Evolutionary conservation across 2,113 vertebrate species (phyloP).

Genomic region (Periophthalmus modestus): DNA sequence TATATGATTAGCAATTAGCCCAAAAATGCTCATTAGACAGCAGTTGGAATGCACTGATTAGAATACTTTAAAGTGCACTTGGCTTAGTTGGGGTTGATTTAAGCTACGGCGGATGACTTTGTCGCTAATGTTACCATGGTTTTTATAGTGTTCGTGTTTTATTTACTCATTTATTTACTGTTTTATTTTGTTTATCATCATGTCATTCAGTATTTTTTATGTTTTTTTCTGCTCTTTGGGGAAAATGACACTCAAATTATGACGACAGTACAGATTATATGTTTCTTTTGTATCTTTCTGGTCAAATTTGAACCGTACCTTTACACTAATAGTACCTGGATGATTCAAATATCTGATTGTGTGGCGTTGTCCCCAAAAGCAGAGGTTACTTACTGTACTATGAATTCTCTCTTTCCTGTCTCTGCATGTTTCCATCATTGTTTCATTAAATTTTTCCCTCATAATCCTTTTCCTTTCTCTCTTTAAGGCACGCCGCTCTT

Average conservation of each 20-base stretch:
- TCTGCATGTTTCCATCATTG: slow-evolving; percentile 32
- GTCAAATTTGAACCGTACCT: too few relatives aligned
- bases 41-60: neutral
- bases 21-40: neutral
- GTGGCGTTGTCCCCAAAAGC: slow-evolving; percentile 28
- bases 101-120: neutral
- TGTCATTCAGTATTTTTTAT: neutral
- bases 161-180: neutral
- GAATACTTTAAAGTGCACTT: neutral
- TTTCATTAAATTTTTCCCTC: slow-evolving; percentile 14
- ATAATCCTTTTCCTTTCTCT: slow-evolving; percentile 29
- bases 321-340: too few relatives aligned
- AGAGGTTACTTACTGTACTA: slow-evolving; percentile 3
- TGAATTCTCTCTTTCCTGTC: slow-evolving; percentile 17
- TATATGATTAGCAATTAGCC: neutral
- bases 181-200: neutral
- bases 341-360: neutral
- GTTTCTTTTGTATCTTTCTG: too few relatives aligned
- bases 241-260: neutral
- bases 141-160: neutral
- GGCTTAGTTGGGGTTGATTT: neutral
- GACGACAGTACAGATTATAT: neutral
- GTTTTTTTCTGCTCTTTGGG: neutral
- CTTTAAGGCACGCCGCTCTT: neutral
- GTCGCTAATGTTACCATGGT: neutral